Percentiles rank a stretch among this genome's conserved stretches.
These are phyloP conservation scores for Metalampra italica DNA, from an alignment of 2,888 invertebrate species.

Conservation along the genomic window DNA sequence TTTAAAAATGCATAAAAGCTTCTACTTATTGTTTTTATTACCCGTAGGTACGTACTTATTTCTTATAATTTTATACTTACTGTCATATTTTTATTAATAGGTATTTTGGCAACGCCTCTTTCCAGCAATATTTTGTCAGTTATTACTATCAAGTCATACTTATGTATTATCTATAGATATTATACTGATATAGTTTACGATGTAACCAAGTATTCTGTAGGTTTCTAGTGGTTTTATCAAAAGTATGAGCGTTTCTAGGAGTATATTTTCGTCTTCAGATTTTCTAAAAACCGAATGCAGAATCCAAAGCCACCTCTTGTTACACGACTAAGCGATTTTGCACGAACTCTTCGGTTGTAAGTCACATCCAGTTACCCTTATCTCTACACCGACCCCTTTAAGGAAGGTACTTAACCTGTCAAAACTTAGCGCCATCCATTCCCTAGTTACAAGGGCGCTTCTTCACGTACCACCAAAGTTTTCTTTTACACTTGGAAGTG, in stretches of 20 bases:
- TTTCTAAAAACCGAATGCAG: not conserved
- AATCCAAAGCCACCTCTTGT: not conserved
- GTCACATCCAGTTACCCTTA: constrained; percentile 18
- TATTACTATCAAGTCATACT: too few relatives aligned
- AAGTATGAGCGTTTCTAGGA: not conserved
- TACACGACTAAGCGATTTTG: not conserved
- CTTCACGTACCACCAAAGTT: constrained; percentile 12
- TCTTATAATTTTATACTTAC: too few relatives aligned
- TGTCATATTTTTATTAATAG: too few relatives aligned
- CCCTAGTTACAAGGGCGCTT: constrained; percentile 10
- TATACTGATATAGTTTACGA: too few relatives aligned
- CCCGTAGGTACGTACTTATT: too few relatives aligned
- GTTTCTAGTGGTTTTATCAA: too few relatives aligned
- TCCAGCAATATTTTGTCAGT: too few relatives aligned
- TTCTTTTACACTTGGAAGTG: constrained; percentile 31
- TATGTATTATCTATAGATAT: too few relatives aligned
- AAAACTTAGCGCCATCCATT: constrained; percentile 31
- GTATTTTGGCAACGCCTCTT: too few relatives aligned
- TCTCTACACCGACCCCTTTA: constrained; percentile 3
- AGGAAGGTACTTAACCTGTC: constrained; percentile 36
- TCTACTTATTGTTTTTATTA: too few relatives aligned
- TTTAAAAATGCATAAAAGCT: too few relatives aligned
- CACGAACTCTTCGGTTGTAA: constrained; percentile 1
- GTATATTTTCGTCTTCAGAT: not conserved
- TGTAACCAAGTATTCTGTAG: too few relatives aligned